A percentile compares a stretch with the other conserved stretches of the same genome.
These are phyloP conservation scores for Heteractis magnifica DNA, from an alignment of 92 coral and sea anemone genomes.

Conservation along the genomic window DNA sequence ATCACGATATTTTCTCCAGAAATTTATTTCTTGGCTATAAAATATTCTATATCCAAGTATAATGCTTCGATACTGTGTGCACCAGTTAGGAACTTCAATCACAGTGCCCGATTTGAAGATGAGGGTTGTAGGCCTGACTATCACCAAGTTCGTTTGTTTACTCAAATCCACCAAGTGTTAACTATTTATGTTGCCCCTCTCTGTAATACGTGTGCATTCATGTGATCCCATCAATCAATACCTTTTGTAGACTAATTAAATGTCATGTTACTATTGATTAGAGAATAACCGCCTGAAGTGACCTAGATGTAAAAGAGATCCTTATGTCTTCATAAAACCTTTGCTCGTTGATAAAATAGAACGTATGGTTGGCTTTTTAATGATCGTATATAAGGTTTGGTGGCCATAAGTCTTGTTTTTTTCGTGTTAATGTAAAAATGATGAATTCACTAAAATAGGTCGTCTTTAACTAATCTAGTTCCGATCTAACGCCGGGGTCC, in stretches of 20 bases:
- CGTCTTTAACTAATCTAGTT: not conserved
- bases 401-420: not conserved
- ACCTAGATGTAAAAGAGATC: not conserved
- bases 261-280: not conserved
- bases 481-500: not conserved
- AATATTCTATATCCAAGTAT: not conserved
- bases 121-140: not conserved
- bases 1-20: not conserved
- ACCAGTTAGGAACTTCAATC: not conserved
- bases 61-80: not conserved
- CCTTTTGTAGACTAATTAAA: slow-evolving; percentile 6
- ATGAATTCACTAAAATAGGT: not conserved
- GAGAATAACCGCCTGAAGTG: not conserved
- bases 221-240: slow-evolving; percentile 23
- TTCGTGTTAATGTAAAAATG: not conserved
- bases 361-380: not conserved
- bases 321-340: not conserved
- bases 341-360: not conserved
- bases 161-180: not conserved
- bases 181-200: not conserved
- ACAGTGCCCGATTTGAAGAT: not conserved
- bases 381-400: not conserved
- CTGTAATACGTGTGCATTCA: slow-evolving; percentile 13
- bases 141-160: not conserved
- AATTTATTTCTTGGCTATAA: not conserved